Evolutionary conservation across 2,113 vertebrate species (phyloP).

Genomic region (Regulus satrapa): DNA sequence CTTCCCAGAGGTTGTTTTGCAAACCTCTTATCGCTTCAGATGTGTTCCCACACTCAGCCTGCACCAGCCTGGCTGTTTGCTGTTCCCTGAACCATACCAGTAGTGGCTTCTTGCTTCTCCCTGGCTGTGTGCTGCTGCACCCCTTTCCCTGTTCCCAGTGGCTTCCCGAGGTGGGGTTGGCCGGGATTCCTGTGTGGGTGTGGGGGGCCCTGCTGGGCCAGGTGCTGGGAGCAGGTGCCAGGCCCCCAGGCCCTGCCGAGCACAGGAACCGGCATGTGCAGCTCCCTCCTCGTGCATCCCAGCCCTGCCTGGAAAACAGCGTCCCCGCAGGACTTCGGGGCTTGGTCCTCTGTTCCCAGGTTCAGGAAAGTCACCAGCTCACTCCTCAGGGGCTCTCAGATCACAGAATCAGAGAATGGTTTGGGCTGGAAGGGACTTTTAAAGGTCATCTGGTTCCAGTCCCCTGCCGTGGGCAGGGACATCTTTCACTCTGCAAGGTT

Average conservation of each 20-base stretch:
- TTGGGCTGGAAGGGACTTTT: neutral
- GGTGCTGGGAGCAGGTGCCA: neutral
- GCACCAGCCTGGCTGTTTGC: neutral
- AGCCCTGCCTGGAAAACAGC: neutral
- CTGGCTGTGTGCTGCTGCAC: rapidly evolving
- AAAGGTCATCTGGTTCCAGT: neutral
- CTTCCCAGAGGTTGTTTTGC: neutral
- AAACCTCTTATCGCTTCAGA: neutral
- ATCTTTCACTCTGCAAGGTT: neutral
- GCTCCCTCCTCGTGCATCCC: neutral
- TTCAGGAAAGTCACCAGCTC: neutral
- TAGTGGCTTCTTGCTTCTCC: neutral
- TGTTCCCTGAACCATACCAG: neutral
- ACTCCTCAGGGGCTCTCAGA: neutral
- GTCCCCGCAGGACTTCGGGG: neutral
- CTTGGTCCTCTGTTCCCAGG: neutral
- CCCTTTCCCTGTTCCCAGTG: neutral
- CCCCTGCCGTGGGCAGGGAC: neutral
- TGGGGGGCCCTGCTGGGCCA: neutral
- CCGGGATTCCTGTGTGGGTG: neutral
- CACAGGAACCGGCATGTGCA: neutral
- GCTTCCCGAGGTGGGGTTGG: rapidly evolving
- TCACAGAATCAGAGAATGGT: neutral
- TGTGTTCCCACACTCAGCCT: neutral
- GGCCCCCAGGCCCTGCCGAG: neutral